Conservation (phyloP, 2,888 invertebrate species). For the Phanerotoma sp. region DNA sequence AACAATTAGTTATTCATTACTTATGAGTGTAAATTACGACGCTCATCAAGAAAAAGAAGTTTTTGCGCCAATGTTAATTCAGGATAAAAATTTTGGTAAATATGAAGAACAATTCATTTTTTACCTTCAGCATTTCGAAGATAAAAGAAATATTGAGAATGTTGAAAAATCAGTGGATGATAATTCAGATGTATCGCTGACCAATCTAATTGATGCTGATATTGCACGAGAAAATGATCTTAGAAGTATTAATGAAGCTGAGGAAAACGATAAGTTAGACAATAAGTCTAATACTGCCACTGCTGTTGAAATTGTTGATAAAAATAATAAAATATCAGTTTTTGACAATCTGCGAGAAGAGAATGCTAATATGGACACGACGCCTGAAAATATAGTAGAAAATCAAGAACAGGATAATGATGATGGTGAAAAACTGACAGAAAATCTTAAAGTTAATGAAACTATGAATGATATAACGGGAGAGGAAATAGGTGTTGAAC, state of each 20-base stretch:
- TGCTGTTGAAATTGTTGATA: conserved; percentile 21
- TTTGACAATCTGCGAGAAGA: too few relatives aligned
- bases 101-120: conserved; percentile 50
- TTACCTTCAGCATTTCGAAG: conserved; percentile 47
- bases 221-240: conserved; percentile 1
- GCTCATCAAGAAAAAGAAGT: conserved; percentile 29
- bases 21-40: conserved; percentile 39
- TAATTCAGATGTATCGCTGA: conserved; percentile 40
- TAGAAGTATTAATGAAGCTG: not conserved
- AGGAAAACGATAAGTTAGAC: not conserved
- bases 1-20: conserved; percentile 45
- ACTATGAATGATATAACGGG: too few relatives aligned
- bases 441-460: too few relatives aligned
- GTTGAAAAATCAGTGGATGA: conserved; percentile 35
- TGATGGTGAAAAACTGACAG: too few relatives aligned
- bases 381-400: too few relatives aligned
- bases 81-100: conserved; percentile 39
- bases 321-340: too few relatives aligned
- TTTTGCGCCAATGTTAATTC: conserved; percentile 26
- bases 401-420: too few relatives aligned
- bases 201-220: conserved; percentile 46
- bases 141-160: conserved; percentile 34
- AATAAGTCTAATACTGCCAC: not conserved
- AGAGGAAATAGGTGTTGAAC: too few relatives aligned
- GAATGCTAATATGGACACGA: too few relatives aligned